Conservation (phyloP, 1,140 invertebrate species). For the Wiebesia pumilae region DNA sequence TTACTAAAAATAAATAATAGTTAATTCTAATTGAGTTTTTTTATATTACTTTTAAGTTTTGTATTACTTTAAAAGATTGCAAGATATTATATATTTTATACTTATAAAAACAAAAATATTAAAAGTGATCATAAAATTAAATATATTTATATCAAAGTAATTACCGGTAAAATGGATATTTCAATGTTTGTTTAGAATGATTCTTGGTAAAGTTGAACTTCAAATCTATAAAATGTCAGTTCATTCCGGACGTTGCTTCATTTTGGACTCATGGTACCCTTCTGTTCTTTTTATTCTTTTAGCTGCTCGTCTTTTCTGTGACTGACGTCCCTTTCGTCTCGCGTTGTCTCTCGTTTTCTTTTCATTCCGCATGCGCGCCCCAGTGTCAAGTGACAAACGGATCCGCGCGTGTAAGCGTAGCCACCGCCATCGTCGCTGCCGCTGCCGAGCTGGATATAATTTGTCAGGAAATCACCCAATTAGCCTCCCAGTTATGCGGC, state of each 20-base stretch:
- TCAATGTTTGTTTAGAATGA: too few species aligned
- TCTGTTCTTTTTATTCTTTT: background rate
- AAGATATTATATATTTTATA: too few species aligned
- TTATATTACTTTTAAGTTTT: too few species aligned
- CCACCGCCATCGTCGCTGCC: background rate
- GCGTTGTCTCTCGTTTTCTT: slow-evolving; percentile 36
- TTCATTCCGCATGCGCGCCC: slow-evolving; percentile 50
- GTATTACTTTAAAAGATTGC: too few species aligned
- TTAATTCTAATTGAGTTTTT: too few species aligned
- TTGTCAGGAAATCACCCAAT: slow-evolving; percentile 77
- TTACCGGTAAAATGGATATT: too few species aligned
- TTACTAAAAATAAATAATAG: too few species aligned
- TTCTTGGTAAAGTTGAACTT: too few species aligned
- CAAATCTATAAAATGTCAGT: too few species aligned
- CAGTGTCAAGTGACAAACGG: slow-evolving; percentile 75
- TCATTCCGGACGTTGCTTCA: background rate
- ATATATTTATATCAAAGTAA: too few species aligned
- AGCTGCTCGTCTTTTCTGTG: slow-evolving; percentile 12
- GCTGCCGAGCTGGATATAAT: slow-evolving; percentile 72
- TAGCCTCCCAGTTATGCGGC: slow-evolving; percentile 75
- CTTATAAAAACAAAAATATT: too few species aligned
- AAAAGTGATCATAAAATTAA: too few species aligned
- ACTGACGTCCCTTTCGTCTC: slow-evolving; percentile 39
- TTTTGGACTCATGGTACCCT: background rate
- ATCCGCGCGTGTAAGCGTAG: slow-evolving; percentile 56